phyloP scores from a whole-genome alignment of 2,797 vertebrate genomes.

The Melanitta fusca region DNA sequence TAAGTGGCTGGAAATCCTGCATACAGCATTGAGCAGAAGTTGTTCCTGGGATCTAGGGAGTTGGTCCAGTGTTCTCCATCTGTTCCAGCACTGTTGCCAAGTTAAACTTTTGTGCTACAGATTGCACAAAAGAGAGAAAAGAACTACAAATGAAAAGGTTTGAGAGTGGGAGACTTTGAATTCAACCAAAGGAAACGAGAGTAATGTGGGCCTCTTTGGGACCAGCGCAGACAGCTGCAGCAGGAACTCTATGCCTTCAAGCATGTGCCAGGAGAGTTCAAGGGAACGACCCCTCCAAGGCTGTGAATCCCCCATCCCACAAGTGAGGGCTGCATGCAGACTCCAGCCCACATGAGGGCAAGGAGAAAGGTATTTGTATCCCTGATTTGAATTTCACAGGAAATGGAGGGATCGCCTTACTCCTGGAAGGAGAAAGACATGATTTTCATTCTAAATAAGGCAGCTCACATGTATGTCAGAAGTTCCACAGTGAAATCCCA shows the following conservation, averaged over 20 bases:
- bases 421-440: conserved; percentile 27
- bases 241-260: background rate
- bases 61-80: conserved; percentile 47
- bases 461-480: conserved; percentile 46
- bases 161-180: background rate
- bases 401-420: conserved; percentile 43
- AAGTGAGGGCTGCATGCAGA: background rate
- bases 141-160: background rate
- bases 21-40: background rate
- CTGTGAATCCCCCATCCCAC: background rate
- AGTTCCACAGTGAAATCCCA: conserved; percentile 60
- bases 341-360: conserved; percentile 25
- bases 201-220: background rate
- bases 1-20: conserved; percentile 51
- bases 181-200: background rate
- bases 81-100: conserved; percentile 47
- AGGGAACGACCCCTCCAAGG: background rate
- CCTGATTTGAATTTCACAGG: conserved; percentile 16
- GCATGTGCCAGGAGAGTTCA: background rate
- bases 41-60: conserved; percentile 61
- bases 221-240: background rate
- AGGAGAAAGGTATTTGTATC: conserved; percentile 3
- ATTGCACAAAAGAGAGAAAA: conserved; percentile 5
- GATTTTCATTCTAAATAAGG: conserved; percentile 43
- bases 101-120: conserved; percentile 35